Evolutionary conservation across 2,113 vertebrate species (phyloP), one percentile per base, ranked within the genome.

Genomic region (Corythaixoides concolor): DNA sequence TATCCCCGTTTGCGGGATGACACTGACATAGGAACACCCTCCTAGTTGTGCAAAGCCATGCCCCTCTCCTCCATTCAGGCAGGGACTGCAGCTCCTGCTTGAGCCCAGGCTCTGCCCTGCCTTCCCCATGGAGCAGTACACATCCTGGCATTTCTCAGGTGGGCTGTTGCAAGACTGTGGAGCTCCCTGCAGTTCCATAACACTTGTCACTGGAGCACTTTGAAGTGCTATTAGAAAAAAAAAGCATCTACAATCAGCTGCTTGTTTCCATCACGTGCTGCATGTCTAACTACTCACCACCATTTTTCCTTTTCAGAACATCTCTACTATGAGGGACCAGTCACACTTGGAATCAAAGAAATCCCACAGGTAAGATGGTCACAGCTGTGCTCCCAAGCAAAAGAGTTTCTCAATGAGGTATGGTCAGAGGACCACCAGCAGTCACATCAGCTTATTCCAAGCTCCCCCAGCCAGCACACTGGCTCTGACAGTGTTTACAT

Each of bases 281-380:
- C 47, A 53, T 17, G 35, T 53, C 77, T 92, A 94, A 97, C 45
- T 56, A 75, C 32, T 19, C 45, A 41, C n/a, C 56, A n/a, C 30
- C 32, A 15, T 23, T 58, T 88, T 5, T 97, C 19, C 75, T 94
- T 98, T 98, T 53, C 97, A 98, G 98, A 98, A 84, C 97, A 93
- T 23, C 7, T 98, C 35, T 95, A 97, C 69, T 98, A 96, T 66
- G 94, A 97, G 6, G 98, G 98, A 32, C 97, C 97, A 58, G 27
- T 98, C 76, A 95, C 82, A 21, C 58, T 97, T 68, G 93, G 41
- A 72, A 37, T 91, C 72, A 43, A 98, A 60, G 81, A 92, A 69
- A 93, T 98, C 94, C 97, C 93, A 8, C 60, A 95, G 96, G 98
- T 98, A 98, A 96, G 95, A 39, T 90, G 52, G 43, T 35, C 33